These are phyloP conservation scores for Bradypodion ventrale DNA, from an alignment of 2,797 vertebrate species.

Conservation along the genomic window DNA sequence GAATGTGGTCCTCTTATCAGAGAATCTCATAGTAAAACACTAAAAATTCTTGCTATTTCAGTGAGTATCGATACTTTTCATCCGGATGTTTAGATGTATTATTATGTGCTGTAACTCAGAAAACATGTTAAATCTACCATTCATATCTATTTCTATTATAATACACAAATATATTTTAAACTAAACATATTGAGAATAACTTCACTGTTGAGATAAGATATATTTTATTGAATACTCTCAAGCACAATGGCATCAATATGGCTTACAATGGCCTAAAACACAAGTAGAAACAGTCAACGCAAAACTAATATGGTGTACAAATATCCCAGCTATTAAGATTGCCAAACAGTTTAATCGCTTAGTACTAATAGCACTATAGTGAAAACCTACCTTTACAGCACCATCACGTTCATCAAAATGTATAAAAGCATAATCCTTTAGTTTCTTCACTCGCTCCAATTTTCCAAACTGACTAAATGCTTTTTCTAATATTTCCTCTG, in stretches of 20 bases:
- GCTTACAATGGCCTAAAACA: not conserved
- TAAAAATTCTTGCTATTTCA: no score
- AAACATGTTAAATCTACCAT: no score
- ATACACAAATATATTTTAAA: no score
- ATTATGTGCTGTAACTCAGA: no score
- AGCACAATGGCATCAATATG: not conserved
- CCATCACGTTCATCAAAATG: conserved; percentile 97
- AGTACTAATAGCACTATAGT: not conserved
- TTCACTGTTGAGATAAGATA: no score
- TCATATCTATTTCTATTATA: no score
- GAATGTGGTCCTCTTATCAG: no score
- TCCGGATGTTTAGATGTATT: no score
- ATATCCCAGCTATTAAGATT: not conserved
- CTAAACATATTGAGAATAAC: no score
- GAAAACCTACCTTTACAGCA: conserved; percentile 90
- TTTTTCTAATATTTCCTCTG: conserved; percentile 93
- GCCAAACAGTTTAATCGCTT: not conserved
- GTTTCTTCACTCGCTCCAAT: conserved; percentile 96
- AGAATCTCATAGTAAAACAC: no score
- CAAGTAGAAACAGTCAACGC: not conserved
- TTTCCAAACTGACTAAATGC: conserved; percentile 92
- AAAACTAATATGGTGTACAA: not conserved
- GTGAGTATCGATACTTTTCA: no score
- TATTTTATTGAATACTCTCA: no score
- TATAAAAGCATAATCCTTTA: conserved; percentile 99